A percentile compares a stretch with the other conserved stretches of the same genome.
Conservation (phyloP, 2,888 invertebrate species). For the Ichneumon xanthorius region DNA sequence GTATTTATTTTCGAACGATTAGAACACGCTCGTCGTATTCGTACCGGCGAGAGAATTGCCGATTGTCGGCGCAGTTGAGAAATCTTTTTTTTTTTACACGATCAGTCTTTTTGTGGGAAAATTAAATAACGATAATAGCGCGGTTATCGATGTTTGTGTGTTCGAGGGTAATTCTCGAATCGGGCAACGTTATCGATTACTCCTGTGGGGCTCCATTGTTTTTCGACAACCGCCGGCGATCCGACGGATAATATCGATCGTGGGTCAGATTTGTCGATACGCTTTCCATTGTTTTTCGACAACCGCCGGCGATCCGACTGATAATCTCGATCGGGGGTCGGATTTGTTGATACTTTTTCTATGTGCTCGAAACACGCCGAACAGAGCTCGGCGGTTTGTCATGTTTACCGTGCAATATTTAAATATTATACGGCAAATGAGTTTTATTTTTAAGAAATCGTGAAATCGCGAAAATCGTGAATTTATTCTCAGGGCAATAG, state of each 20-base stretch:
- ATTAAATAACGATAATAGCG: not conserved
- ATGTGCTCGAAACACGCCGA: not conserved
- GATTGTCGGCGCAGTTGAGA: not conserved
- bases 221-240: not conserved
- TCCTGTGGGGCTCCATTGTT: not conserved
- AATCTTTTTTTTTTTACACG: not conserved
- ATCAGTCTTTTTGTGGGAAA: not conserved
- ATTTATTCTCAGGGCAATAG: not conserved
- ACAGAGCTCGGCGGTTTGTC: not conserved
- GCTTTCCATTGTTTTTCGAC: slow-evolving; percentile 28
- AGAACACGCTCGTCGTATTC: not conserved
- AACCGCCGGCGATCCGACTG: not conserved
- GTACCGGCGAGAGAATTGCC: not conserved
- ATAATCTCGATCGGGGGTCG: not conserved
- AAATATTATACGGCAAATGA: not conserved
- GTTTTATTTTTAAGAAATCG: not conserved
- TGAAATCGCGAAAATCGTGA: not conserved
- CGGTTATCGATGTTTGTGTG: not conserved
- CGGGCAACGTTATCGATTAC: not conserved
- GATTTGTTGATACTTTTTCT: slow-evolving; percentile 37
- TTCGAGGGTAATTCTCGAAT: not conserved
- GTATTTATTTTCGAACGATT: slow-evolving; percentile 14
- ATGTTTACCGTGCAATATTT: not conserved
- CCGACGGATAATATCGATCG: not conserved
- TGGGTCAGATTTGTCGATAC: slow-evolving; percentile 27